A percentile compares a stretch with the other conserved stretches of the same genome.
Conservation (phyloP, 1,140 invertebrate species). For the Nebria ingens region DNA sequence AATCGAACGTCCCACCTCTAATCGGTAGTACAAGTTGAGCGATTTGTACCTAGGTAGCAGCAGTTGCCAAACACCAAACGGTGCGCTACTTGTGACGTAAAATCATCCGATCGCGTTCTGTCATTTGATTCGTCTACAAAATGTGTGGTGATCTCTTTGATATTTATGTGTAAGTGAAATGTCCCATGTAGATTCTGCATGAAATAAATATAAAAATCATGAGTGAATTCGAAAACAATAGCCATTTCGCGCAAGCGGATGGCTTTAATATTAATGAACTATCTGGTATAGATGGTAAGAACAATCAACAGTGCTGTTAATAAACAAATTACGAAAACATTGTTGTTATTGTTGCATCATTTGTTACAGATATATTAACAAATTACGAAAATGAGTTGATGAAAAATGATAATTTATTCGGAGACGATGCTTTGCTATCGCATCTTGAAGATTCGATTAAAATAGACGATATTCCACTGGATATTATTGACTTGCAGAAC, state of each 20-base stretch:
- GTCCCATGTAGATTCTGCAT: constrained; percentile 10
- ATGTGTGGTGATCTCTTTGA: constrained; percentile 25
- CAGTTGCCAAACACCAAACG: background rate
- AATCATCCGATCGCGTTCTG: constrained; percentile 27
- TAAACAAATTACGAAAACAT: constrained; percentile 2
- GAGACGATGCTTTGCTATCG: constrained; percentile 27
- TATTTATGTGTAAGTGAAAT: constrained; percentile 12
- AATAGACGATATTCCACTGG: constrained; percentile 28
- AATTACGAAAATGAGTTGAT: constrained; percentile 31
- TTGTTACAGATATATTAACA: constrained; percentile 30
- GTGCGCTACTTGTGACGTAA: constrained; percentile 24
- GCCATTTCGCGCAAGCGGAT: constrained; percentile 22
- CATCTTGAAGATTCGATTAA: constrained; percentile 18
- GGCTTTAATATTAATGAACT: constrained; percentile 31
- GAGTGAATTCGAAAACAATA: constrained; percentile 24
- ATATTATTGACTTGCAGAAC: constrained; percentile 25
- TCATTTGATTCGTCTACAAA: constrained; percentile 26
- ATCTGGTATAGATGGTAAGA: constrained; percentile 31
- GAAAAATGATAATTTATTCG: constrained; percentile 27
- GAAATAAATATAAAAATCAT: constrained; percentile 19
- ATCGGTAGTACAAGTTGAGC: background rate
- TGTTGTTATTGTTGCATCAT: constrained; percentile 5
- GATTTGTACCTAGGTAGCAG: background rate
- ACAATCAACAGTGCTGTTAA: constrained; percentile 13
- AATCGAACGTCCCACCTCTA: background rate